phyloP scores from a whole-genome alignment of 2,797 vertebrate species.

The Danio jaintianensis region DNA sequence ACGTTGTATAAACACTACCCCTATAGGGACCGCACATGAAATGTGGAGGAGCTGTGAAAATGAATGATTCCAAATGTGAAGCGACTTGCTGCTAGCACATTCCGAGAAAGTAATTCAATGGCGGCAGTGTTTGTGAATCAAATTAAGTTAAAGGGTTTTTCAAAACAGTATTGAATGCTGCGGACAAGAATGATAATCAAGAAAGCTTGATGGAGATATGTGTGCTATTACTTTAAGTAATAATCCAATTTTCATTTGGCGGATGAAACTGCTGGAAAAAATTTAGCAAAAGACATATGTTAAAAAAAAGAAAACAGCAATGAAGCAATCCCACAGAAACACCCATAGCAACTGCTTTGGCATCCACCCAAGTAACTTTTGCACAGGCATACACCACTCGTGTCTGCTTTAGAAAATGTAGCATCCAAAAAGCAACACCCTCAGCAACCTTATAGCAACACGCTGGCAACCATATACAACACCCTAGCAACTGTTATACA shows the following conservation, averaged over 20 bases:
- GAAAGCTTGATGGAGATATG: not conserved
- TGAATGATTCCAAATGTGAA: slow-evolving; percentile 26
- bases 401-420: not conserved
- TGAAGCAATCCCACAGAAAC: not conserved
- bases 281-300: too few species aligned
- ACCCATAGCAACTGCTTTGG: not conserved
- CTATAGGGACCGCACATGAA: slow-evolving; percentile 42
- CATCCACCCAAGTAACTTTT: not conserved
- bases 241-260: not conserved
- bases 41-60: slow-evolving; percentile 27
- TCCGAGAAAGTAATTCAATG: slow-evolving; percentile 7
- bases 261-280: not conserved
- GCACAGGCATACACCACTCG: too few species aligned
- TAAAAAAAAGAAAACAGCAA: too few species aligned
- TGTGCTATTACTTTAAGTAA: not conserved
- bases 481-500: not conserved
- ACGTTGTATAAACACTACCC: slow-evolving; percentile 49
- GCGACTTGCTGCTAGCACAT: not conserved
- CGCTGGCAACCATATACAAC: not conserved
- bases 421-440: not conserved
- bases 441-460: not conserved
- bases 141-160: not conserved
- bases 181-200: not conserved
- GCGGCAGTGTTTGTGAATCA: slow-evolving; percentile 3
- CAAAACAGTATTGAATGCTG: not conserved